Evolutionary conservation across 2,797 vertebrate genomes (phyloP).

Genomic region (Catamblyrhynchus diadema): DNA sequence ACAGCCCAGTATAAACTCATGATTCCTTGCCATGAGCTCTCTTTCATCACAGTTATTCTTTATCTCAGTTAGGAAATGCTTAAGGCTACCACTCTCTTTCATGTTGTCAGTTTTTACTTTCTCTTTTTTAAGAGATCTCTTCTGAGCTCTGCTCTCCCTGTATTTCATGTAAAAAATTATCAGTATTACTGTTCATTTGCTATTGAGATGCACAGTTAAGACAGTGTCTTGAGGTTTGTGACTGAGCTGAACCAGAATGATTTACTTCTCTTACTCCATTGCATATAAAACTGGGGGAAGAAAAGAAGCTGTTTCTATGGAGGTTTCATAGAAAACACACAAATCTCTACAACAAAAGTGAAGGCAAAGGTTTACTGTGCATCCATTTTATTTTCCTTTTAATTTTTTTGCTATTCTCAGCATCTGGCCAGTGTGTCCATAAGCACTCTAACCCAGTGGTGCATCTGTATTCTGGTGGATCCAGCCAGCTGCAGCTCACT

Average conservation of each 20-base stretch:
- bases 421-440: background rate
- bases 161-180: slow-evolving; percentile 22
- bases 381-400: background rate
- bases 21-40: slow-evolving; percentile 56
- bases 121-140: background rate
- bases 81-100: background rate
- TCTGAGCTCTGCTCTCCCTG: background rate
- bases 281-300: background rate
- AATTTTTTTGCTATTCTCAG: background rate
- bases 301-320: background rate
- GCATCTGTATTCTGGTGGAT: background rate
- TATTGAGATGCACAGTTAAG: slow-evolving; percentile 28
- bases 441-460: background rate
- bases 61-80: slow-evolving; percentile 1
- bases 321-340: background rate
- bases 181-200: slow-evolving; percentile 33
- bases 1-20: background rate
- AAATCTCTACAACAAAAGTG: background rate
- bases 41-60: slow-evolving; percentile 37
- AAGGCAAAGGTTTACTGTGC: background rate
- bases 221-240: slow-evolving; percentile 15
- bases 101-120: slow-evolving; percentile 27
- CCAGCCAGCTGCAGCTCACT: background rate
- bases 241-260: background rate
- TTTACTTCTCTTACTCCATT: slow-evolving; percentile 8